Percentiles rank a stretch among this genome's conserved stretches.
These are phyloP conservation scores for Oxyruncus cristatus DNA, from an alignment of 2,113 vertebrate genomes.

Conservation along the genomic window DNA sequence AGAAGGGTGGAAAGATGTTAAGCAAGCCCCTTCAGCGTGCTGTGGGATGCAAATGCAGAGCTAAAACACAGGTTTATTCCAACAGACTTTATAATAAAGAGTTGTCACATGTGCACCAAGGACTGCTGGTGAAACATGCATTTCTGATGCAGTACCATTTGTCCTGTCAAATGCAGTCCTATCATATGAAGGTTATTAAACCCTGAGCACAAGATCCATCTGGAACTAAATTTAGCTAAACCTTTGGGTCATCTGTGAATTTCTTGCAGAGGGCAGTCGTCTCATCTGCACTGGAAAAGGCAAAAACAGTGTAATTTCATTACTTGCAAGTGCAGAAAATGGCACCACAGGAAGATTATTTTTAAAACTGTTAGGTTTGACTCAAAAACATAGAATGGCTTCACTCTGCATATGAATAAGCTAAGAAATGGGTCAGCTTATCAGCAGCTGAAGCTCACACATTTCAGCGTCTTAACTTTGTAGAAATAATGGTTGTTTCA, in stretches of 20 bases:
- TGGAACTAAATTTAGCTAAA: conserved; percentile 34
- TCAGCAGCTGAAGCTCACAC: background rate
- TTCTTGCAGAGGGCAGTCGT: conserved; percentile 27
- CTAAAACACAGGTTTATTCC: background rate
- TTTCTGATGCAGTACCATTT: background rate
- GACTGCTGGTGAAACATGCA: background rate
- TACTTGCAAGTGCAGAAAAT: background rate
- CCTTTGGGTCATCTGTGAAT: background rate
- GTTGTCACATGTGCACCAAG: background rate
- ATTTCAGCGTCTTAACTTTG: background rate
- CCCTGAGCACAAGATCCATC: conserved; percentile 11
- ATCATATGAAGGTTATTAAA: conserved; percentile 30
- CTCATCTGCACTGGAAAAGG: background rate
- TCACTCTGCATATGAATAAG: background rate
- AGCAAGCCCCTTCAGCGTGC: background rate
- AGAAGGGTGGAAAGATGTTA: background rate
- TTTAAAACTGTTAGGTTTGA: background rate
- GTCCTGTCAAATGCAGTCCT: background rate
- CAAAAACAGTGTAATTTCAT: conserved; percentile 44
- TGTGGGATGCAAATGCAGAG: background rate
- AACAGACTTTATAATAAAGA: background rate
- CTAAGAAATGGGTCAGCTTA: background rate
- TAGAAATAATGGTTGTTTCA: background rate
- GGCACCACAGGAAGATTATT: background rate
- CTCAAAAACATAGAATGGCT: background rate